Conservation (phyloP, 1,140 invertebrate genomes). For the Coelopa frigida region DNA sequence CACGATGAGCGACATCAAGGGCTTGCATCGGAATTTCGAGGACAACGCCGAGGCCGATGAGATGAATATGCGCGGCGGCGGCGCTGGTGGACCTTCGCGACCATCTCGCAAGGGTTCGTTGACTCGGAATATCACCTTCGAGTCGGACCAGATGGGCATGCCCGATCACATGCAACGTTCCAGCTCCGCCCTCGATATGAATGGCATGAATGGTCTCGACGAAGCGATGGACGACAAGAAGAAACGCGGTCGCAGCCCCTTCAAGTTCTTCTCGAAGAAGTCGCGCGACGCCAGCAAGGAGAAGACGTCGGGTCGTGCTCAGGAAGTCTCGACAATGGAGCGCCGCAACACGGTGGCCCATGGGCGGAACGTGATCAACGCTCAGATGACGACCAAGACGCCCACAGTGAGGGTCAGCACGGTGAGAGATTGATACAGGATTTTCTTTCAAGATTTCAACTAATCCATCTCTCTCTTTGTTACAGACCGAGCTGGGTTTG, state of each 20-base stretch:
- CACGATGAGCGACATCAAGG: constrained; percentile 90
- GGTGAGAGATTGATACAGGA: constrained; percentile 19
- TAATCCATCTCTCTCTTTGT: constrained; percentile 48
- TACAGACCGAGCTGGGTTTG: constrained; percentile 43
- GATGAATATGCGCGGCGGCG: constrained; percentile 49
- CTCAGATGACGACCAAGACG: constrained; percentile 33
- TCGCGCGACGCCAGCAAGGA: constrained; percentile 41
- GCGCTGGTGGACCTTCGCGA: constrained; percentile 54
- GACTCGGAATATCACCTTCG: constrained; percentile 49
- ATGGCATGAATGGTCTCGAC: constrained; percentile 51
- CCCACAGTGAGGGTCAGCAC: constrained; percentile 33
- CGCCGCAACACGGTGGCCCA: constrained; percentile 38
- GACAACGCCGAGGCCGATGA: constrained; percentile 69
- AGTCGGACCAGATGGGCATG: constrained; percentile 24
- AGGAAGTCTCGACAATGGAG: constrained; percentile 29
- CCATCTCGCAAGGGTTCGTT: constrained; percentile 70
- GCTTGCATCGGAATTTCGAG: constrained; percentile 78
- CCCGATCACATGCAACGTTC: constrained; percentile 56
- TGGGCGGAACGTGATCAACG: constrained; percentile 39
- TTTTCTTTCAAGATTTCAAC: background rate
- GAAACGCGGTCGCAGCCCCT: constrained; percentile 79
- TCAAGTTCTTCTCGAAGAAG: constrained; percentile 59
- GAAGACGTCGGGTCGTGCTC: constrained; percentile 22
- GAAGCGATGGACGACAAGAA: constrained; percentile 68
- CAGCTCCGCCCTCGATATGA: constrained; percentile 66